Base-by-base conservation (phyloP, 2,797 vertebrate species). In the Mormyrops boulengeri region DNA sequence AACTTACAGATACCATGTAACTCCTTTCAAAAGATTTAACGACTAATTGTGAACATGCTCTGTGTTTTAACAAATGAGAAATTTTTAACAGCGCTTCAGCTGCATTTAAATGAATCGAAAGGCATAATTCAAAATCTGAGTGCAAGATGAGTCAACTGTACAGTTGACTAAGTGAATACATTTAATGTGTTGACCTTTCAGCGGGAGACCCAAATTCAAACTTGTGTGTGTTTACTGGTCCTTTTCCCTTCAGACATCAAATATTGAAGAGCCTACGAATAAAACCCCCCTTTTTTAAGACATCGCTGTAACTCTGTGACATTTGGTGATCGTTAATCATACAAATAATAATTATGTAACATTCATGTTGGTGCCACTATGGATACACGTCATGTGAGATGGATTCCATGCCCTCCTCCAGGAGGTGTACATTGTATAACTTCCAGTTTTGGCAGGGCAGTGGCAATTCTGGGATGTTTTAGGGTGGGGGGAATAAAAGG, bases 301-400 rank as follows among this genome's bases (percentile, higher is more conserved):
- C 77, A n/a, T n/a, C 8, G 17, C 73, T n/a, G 38, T 41, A 41
- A 19, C 73, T 41, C 77, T 82, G 19, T 80, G 77, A 38, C 69
- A 77, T 77, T 17, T 77, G 69, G 34, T 77, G 4, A 77, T 77
- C 14, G 14, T 77, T 77, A 77, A 82, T 82, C 19, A 82, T 47
- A n/a, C 41, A 82, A 47, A 82, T n/a, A 82, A 82, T n/a, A 22
- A 82, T 8, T n/a, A 82, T 82, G 77, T 82, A 82, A 82, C 77
- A 22, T 47, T 44, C 19, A 4, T 19, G 8, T 22, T 47, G 38
- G 41, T 47, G 77, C 38, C 19, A 1, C 77, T 82, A 44, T 82
- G 1, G 19, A 44, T n/a, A 8, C 38, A 44, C 19, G 44, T 80
- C 17, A 12, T 34, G 62, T 5, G 30, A 73, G 66, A 38, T 73